Evolutionary conservation across 2,888 invertebrate genomes (phyloP).

Genomic region (Elegia similella): DNA sequence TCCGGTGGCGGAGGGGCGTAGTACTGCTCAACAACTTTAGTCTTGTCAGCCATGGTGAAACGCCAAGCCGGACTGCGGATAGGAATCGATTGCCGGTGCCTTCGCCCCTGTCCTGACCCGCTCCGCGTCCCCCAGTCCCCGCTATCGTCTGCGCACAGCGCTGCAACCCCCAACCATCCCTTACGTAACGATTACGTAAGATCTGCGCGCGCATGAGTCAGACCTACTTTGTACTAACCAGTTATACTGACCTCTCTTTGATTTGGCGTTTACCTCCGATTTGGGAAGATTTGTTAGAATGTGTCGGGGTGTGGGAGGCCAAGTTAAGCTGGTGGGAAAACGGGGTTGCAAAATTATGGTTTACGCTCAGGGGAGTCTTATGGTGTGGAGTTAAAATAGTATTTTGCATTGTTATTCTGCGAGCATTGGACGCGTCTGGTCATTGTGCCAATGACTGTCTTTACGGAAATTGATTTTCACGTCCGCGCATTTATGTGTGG

Average conservation of each 20-base stretch:
- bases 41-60: slow-evolving; percentile 88
- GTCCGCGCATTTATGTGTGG: slow-evolving; percentile 27
- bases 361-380: neutral
- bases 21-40: slow-evolving; percentile 86
- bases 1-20: slow-evolving; percentile 91
- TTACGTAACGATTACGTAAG: slow-evolving; percentile 78
- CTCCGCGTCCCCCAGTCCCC: slow-evolving; percentile 36
- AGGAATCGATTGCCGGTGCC: slow-evolving; percentile 67
- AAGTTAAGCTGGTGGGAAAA: slow-evolving; percentile 20
- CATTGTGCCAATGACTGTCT: slow-evolving; percentile 37
- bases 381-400: neutral
- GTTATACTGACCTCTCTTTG: neutral
- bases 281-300: neutral
- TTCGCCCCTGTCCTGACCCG: slow-evolving; percentile 51
- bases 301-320: neutral
- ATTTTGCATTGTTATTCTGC: neutral
- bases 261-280: neutral
- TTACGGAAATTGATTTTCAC: slow-evolving; percentile 46
- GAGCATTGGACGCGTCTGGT: neutral
- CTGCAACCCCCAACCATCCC: slow-evolving; percentile 56
- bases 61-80: slow-evolving; percentile 71
- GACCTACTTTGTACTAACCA: slow-evolving; percentile 48
- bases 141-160: slow-evolving; percentile 45
- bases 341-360: slow-evolving; percentile 33
- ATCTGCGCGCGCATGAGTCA: slow-evolving; percentile 64